These are phyloP conservation scores for Bombus superbus DNA, from an alignment of 1,140 invertebrate species.

Conservation along the genomic window DNA sequence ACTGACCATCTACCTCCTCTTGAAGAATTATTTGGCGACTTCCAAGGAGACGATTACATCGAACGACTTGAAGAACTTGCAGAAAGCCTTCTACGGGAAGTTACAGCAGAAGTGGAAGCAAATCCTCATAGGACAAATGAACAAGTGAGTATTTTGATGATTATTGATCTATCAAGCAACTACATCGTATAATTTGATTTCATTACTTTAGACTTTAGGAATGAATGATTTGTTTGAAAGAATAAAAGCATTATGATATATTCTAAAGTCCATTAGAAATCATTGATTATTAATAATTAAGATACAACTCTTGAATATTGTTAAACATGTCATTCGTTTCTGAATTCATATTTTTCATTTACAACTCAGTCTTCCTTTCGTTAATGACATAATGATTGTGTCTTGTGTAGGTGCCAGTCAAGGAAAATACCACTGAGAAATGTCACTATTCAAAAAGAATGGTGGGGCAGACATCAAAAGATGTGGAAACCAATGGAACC, in stretches of 20 bases:
- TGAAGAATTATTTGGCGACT: constrained; percentile 89
- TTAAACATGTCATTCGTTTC: constrained; percentile 56
- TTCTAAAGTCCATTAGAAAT: not conserved
- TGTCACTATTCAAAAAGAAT: constrained; percentile 81
- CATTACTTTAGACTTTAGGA: not conserved
- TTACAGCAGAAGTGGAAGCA: constrained; percentile 89
- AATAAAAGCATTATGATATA: not conserved
- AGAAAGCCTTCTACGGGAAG: constrained; percentile 90
- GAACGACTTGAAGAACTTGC: constrained; percentile 90
- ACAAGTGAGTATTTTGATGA: constrained; percentile 75
- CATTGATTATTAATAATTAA: not conserved
- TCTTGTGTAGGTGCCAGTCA: constrained; percentile 46
- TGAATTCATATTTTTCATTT: constrained; percentile 23
- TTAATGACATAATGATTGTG: constrained; percentile 57
- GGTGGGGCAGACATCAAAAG: constrained; percentile 92
- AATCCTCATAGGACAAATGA: constrained; percentile 85
- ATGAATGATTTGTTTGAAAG: constrained; percentile 38
- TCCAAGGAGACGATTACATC: constrained; percentile 87
- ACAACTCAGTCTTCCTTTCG: constrained; percentile 52
- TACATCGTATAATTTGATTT: not conserved
- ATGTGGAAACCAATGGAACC: constrained; percentile 90
- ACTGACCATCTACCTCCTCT: constrained; percentile 90
- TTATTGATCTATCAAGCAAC: not conserved
- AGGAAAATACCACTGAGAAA: constrained; percentile 68
- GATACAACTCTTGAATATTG: not conserved